A percentile compares a stretch with the other conserved stretches of the same genome.
These are phyloP conservation scores for Papilio xuthus DNA, from an alignment of 1,140 invertebrate genomes.

Conservation along the genomic window DNA sequence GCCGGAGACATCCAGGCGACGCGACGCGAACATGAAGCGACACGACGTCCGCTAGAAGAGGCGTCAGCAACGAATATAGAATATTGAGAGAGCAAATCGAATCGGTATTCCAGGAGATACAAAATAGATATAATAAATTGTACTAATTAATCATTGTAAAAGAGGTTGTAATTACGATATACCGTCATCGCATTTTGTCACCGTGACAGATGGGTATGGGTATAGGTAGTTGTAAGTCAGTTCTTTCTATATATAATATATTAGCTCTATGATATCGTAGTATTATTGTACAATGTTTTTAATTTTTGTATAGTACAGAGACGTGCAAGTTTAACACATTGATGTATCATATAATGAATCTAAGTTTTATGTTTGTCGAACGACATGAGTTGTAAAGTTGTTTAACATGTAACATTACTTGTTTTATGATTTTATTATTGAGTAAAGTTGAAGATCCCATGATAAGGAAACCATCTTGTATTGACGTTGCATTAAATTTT, in stretches of 20 bases:
- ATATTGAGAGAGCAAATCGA: neutral
- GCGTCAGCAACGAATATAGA: neutral
- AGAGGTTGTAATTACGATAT: slow-evolving; percentile 79
- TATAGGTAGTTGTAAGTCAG: slow-evolving; percentile 77
- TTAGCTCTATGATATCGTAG: slow-evolving; percentile 78
- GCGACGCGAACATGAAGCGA: neutral
- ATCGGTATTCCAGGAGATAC: slow-evolving; percentile 39
- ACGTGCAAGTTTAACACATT: slow-evolving; percentile 60
- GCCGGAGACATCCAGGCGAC: neutral
- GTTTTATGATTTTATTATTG: slow-evolving; percentile 55
- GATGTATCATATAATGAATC: slow-evolving; percentile 74
- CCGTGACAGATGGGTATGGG: slow-evolving; percentile 65
- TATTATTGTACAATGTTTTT: slow-evolving; percentile 78
- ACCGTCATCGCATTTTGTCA: slow-evolving; percentile 58
- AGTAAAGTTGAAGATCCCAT: slow-evolving; percentile 39
- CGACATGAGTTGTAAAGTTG: slow-evolving; percentile 73
- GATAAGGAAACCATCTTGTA: neutral
- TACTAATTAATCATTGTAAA: slow-evolving; percentile 74
- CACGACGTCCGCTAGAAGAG: neutral
- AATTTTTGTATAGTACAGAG: slow-evolving; percentile 80
- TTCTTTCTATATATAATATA: slow-evolving; percentile 68
- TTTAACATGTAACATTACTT: slow-evolving; percentile 70
- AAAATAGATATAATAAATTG: slow-evolving; percentile 73
- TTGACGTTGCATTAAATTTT: neutral
- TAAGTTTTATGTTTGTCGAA: slow-evolving; percentile 65